Percentiles rank a stretch among this genome's conserved stretches.
These are phyloP conservation scores for Ferdinandea cuprea DNA, from an alignment of 2,888 invertebrate genomes.

Conservation along the genomic window DNA sequence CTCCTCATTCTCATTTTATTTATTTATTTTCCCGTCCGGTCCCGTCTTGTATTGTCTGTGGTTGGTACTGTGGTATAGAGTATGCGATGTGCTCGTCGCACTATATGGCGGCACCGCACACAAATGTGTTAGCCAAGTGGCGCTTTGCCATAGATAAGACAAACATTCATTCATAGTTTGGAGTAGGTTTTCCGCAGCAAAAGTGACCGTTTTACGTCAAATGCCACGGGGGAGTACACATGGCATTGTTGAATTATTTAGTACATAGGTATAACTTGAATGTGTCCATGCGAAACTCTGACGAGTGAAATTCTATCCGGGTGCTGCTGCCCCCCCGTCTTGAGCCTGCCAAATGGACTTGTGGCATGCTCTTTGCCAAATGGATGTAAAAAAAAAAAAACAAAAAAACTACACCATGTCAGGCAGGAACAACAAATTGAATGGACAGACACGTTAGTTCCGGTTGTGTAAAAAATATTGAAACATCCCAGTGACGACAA, in stretches of 20 bases:
- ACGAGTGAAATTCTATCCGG: slow-evolving; percentile 57
- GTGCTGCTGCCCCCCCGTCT: too few relatives aligned
- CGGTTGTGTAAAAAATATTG: slow-evolving; percentile 22
- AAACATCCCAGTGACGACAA: background rate
- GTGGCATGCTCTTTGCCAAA: slow-evolving; percentile 29
- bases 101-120: slow-evolving; percentile 41
- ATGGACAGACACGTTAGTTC: slow-evolving; percentile 46
- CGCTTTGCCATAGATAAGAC: slow-evolving; percentile 73
- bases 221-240: slow-evolving; percentile 24
- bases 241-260: slow-evolving; percentile 4
- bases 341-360: slow-evolving; percentile 39
- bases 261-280: background rate
- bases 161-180: slow-evolving; percentile 72
- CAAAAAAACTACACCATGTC: slow-evolving; percentile 6
- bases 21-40: slow-evolving; percentile 65
- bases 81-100: slow-evolving; percentile 33
- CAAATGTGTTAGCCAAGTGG: slow-evolving; percentile 70
- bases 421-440: slow-evolving; percentile 37
- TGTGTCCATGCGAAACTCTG: slow-evolving; percentile 9
- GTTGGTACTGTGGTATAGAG: slow-evolving; percentile 4
- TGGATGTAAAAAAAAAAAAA: slow-evolving; percentile 22
- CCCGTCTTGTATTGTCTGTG: slow-evolving; percentile 34
- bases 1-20: slow-evolving; percentile 51
- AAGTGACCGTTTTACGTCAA: slow-evolving; percentile 67
- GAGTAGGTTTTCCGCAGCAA: slow-evolving; percentile 64